Percentiles rank a stretch among this genome's conserved stretches.
These are phyloP conservation scores for Colius striatus DNA, from an alignment of 2,113 vertebrate genomes.

Conservation along the genomic window DNA sequence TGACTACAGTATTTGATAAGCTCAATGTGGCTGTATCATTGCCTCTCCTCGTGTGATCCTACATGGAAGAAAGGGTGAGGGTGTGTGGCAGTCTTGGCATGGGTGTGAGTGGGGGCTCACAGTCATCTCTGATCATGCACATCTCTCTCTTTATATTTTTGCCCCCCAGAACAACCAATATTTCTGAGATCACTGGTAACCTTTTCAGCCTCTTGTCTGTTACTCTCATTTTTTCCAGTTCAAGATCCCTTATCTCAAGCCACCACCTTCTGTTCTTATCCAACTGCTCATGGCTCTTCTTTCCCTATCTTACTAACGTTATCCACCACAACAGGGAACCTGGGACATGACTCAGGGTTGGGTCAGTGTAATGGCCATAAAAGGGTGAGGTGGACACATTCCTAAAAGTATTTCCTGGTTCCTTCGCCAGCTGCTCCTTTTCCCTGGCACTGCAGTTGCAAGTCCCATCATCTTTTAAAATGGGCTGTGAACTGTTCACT, in stretches of 20 bases:
- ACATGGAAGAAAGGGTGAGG: background rate
- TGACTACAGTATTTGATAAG: background rate
- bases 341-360: background rate
- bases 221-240: background rate
- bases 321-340: background rate
- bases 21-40: background rate
- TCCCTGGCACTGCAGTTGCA: background rate
- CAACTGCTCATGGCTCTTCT: background rate
- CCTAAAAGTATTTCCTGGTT: background rate
- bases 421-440: background rate
- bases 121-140: background rate
- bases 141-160: background rate
- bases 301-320: background rate
- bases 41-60: background rate
- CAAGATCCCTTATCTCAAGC: background rate
- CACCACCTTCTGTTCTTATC: background rate
- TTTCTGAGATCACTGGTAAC: background rate
- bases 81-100: background rate
- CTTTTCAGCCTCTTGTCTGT: background rate
- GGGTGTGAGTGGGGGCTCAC: background rate
- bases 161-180: background rate
- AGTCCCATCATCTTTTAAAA: background rate
- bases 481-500: fast-evolving
- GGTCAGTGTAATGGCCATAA: background rate
- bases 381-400: background rate